These are phyloP conservation scores for Parnassius smintheus DNA, from an alignment of 2,888 invertebrate genomes.

Conservation along the genomic window DNA sequence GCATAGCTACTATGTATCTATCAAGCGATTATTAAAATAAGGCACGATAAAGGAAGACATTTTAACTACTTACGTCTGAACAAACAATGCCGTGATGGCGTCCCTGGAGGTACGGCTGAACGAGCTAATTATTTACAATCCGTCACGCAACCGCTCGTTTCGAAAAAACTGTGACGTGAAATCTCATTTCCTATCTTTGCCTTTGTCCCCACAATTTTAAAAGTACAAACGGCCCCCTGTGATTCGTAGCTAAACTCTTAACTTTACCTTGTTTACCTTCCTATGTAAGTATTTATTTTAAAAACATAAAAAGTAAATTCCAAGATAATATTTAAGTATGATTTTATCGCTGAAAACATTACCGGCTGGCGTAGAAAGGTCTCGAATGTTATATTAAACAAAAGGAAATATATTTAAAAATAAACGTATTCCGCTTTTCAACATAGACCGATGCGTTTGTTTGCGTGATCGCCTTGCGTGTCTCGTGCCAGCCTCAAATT, in stretches of 20 bases:
- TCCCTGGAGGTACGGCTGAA: constrained; percentile 68
- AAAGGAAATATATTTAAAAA: constrained; percentile 19
- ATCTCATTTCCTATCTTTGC: constrained; percentile 75
- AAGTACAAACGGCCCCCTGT: constrained; percentile 55
- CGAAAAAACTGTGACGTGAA: constrained; percentile 74
- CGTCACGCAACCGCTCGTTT: constrained; percentile 67
- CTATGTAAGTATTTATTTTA: constrained; percentile 9
- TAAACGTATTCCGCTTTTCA: constrained; percentile 14
- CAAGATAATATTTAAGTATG: constrained; percentile 24
- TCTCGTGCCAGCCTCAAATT: constrained; percentile 76
- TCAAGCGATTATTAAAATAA: neutral
- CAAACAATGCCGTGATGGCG: constrained; percentile 63
- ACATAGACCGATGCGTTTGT: constrained; percentile 54
- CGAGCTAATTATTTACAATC: constrained; percentile 79
- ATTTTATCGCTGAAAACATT: constrained; percentile 20
- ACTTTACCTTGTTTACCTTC: constrained; percentile 14
- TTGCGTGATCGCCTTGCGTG: constrained; percentile 78
- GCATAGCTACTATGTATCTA: no score
- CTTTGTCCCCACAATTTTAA: constrained; percentile 60
- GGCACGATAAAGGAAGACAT: constrained; percentile 51
- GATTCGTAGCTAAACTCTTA: constrained; percentile 28
- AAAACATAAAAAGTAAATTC: constrained; percentile 18
- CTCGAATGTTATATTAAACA: constrained; percentile 22
- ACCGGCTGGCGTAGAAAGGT: constrained; percentile 23
- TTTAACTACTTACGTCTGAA: constrained; percentile 53